Conservation (phyloP, 2,113 vertebrate genomes). For the Alces alces region DNA sequence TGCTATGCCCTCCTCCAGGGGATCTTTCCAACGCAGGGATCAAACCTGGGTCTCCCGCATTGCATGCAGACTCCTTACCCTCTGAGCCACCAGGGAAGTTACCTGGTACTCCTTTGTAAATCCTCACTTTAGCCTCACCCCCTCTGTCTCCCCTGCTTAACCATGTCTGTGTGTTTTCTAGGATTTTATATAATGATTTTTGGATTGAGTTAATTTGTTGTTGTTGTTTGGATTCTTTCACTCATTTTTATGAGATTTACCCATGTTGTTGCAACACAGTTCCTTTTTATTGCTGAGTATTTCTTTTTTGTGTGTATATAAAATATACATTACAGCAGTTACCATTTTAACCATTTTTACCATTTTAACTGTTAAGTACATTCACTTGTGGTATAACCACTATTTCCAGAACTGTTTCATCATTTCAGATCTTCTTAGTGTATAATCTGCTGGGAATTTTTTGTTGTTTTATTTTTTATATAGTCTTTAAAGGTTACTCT, state of each 20-base stretch:
- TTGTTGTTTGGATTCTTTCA: neutral
- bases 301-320: neutral
- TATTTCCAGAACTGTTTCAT: neutral
- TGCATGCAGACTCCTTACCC: neutral
- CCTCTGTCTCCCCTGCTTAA: too few relatives aligned
- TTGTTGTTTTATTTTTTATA: neutral
- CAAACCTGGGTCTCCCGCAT: accelerated
- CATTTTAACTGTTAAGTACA: neutral
- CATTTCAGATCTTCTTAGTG: neutral
- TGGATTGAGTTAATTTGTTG: neutral
- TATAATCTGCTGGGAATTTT: neutral
- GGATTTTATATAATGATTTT: neutral
- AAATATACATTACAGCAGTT: neutral
- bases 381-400: neutral
- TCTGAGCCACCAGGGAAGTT: neutral
- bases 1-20: neutral
- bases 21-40: neutral
- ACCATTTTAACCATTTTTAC: neutral
- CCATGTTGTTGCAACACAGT: neutral
- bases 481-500: neutral
- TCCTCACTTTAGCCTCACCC: too few relatives aligned
- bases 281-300: neutral
- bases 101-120: neutral
- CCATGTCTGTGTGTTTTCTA: neutral
- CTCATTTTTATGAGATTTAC: neutral